Base-by-base conservation (phyloP, 2,888 invertebrate genomes). In the Dilophus febrilis region DNA sequence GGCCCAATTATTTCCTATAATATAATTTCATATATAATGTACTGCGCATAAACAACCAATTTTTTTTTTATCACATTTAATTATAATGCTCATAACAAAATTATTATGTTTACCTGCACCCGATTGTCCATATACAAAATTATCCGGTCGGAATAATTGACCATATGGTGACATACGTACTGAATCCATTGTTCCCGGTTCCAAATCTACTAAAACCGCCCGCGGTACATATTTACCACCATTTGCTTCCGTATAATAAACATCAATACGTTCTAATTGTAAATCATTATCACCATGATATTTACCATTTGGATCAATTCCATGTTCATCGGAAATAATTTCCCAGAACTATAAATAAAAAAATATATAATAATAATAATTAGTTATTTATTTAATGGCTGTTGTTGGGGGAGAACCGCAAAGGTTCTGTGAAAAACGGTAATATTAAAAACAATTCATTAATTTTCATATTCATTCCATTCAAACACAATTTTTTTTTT, bases 1-100 rank as follows among this genome's bases (percentile, higher is more conserved):
- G 48, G 87, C 87, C 88, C 87, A 88, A 62, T 88, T 88, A 65
- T 88, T 88, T 37, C 87, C 87, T 62, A 28, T 10, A 33, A 33
- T 11, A 33, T 10, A 14, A 33, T n/a, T n/a, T 13, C 3, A 40
- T 14, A 18, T 7, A 35, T 22, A 37, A 18, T 26, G 27, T 26
- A 12, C 12, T 38, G 11, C 22, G 7, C 19, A 40, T 2, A 19
- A 18, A 14, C 10, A 22, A 34, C 6, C 7, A 32, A 8, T 16
- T 35, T 35, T 35, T 38, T n/a, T 31, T 33, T 11, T 26, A 10
- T 38, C n/a, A 13, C 11, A 13, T 29, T 35, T 22, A 26, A 29
- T 7, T 19, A 22, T 17, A 33, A 38, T 30, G 32, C n/a, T n/a
- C n/a, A n/a, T 41, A 42, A 45, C 37, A 13, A 34, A 29, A 17